Evolutionary conservation across 2,113 vertebrate species (phyloP), one percentile per base, ranked within the genome.

Genomic region (Corythornis vintsioides): DNA sequence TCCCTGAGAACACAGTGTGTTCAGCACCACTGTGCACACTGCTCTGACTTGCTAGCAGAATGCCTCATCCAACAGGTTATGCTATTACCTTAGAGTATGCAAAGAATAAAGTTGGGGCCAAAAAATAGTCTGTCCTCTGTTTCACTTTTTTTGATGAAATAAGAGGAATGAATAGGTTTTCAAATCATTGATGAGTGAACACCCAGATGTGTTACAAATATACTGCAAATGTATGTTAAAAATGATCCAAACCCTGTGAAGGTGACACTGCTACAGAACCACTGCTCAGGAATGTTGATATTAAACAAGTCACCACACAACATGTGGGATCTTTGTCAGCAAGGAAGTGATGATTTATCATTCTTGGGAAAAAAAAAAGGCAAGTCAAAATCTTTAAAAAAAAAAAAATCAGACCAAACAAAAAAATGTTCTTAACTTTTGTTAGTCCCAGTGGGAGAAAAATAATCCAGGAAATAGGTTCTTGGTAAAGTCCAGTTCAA

Each of bases 101-200:
- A 83, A 85, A 81, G 61, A 94, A 95, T 96, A 96, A 96, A 95
- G 47, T 71, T 86, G 43, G 86, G 61, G 28, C 66, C 45, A 48
- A 86, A 35, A 90, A 85, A 72, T 14, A 91, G 19, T 47, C 53
- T 86, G 11, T 82, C 90, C n/a, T 79, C 74, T 92, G 28, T 69
- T 78, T 28, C 53, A 67, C 20, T 83, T 89, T 93, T 56, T 85
- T 89, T 93, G 33, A 87, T 64, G n/a, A 90, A 92, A 83, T 72
- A 67, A 72, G 13, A 45, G 48, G 73, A 92, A 86, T 72, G 11
- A 81, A 65, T 47, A 92, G 21, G 45, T 89, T 93, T 94, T 92
- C 56, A 79, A 84, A 78, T 47, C 35, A 55, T 22, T 83, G 72
- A 40, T 67, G 72, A 90, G 18, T 33, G 64, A 85, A 82, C 78